Evolutionary conservation across 2,797 vertebrate genomes (phyloP), one percentile per base, ranked within the genome.

Genomic region (Euphonia xanthogaster): DNA sequence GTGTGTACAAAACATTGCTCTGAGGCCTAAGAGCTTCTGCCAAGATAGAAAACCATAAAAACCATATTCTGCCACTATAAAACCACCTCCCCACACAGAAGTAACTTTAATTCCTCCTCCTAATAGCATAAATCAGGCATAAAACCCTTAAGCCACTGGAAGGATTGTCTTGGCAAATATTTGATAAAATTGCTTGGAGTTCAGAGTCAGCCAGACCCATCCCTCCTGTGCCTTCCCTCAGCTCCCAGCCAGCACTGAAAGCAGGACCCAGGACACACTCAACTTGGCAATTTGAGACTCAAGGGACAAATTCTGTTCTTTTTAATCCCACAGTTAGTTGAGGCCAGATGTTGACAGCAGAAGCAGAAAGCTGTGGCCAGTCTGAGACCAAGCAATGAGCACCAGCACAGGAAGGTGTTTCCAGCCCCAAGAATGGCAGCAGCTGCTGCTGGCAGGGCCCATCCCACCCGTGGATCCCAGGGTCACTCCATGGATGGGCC

Each of bases 101-200:
- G 44, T 37, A 60, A 45, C 61, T 83, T 80, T 70, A 57, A 83
- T 88, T 84, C 58, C 42, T 86, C 8, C 40, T 78, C 9, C 44
- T 78, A 58, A 71, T 51, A 28, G 40, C 23, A 25, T 31, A 76
- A 87, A 63, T 51, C 35, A 44, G 71, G 63, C 7, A 1, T 22
- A 55, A 89, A 90, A 19, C 45, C 35, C 53, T 86, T 45, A 44
- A 95, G 40, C 48, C 66, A 55, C 44, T 30, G 50, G 35, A 71
- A 77, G 37, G 61, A 70, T 73, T 67, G 20, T 60, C 77, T 81
- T 63, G 33, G 70, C 80, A 80, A 88, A 77, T 90, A 84, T 84
- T 88, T 84, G 71, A 31, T 31, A 48, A 17, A 21, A 6, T 33
- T 67, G 9, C 21, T 74, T 22, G 44, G 45, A 71, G 62, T 15